Evolutionary conservation across 2,888 invertebrate species (phyloP).

Genomic region (Chrysolina americana): DNA sequence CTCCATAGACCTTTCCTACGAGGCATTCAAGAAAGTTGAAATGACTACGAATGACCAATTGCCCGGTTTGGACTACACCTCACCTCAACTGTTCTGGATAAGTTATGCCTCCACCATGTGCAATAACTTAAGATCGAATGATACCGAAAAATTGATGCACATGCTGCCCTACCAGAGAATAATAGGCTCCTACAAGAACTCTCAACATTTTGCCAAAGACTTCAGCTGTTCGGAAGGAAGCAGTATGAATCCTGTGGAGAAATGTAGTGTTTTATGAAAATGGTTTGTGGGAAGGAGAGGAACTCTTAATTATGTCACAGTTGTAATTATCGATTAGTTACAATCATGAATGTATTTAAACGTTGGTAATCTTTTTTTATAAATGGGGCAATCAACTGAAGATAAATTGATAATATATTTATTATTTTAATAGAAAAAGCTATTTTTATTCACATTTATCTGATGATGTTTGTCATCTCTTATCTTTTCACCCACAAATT

Average conservation of each 20-base stretch:
- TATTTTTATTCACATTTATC: too few relatives aligned
- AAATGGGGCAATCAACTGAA: too few relatives aligned
- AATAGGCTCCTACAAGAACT: slow-evolving; percentile 55
- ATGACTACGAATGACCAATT: slow-evolving; percentile 75
- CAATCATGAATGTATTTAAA: too few relatives aligned
- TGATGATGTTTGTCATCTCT: too few relatives aligned
- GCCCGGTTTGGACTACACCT: slow-evolving; percentile 76
- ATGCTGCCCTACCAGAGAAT: slow-evolving; percentile 51
- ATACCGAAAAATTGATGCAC: slow-evolving; percentile 41
- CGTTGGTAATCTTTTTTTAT: too few relatives aligned
- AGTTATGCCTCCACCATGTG: slow-evolving; percentile 56
- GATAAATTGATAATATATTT: too few relatives aligned
- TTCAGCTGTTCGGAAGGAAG: slow-evolving; percentile 55
- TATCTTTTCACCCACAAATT: too few relatives aligned
- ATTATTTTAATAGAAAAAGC: too few relatives aligned
- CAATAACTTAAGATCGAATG: slow-evolving; percentile 47
- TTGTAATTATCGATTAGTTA: too few relatives aligned
- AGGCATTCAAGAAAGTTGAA: slow-evolving; percentile 82
- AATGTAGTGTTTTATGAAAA: slow-evolving; percentile 53
- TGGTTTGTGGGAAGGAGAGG: too few relatives aligned
- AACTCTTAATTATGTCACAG: too few relatives aligned
- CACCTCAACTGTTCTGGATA: slow-evolving; percentile 72
- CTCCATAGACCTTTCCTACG: slow-evolving; percentile 89
- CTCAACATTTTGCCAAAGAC: slow-evolving; percentile 56
- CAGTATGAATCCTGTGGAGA: slow-evolving; percentile 59